Conservation (phyloP, 2,888 invertebrate genomes). For the Pandemis cinnamomeana region DNA sequence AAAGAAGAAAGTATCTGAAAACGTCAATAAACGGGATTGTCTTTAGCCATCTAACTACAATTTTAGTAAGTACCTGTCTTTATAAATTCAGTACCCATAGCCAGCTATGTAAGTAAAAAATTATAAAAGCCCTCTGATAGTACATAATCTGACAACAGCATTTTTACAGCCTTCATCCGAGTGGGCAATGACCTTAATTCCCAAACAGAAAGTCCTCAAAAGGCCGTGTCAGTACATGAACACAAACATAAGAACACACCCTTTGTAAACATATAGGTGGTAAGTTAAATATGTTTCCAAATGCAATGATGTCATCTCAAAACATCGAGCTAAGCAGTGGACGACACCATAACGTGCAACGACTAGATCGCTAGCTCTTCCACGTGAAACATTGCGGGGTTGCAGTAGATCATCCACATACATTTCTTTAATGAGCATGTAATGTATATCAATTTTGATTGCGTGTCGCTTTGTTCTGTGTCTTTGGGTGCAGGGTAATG, state of each 20-base stretch:
- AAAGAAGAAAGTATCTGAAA: too few species aligned
- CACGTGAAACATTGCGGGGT: neutral
- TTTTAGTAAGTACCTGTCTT: too few species aligned
- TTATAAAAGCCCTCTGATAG: neutral
- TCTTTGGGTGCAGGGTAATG: constrained; percentile 24
- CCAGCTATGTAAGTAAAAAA: neutral
- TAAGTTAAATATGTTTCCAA: constrained; percentile 44
- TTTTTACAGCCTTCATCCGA: neutral
- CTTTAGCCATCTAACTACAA: too few species aligned
- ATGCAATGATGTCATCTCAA: constrained; percentile 51
- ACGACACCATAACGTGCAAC: constrained; percentile 7
- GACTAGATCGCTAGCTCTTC: neutral
- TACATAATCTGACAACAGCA: neutral
- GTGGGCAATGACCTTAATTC: constrained; percentile 24
- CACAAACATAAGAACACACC: constrained; percentile 28
- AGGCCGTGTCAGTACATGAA: constrained; percentile 30
- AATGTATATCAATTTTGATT: constrained; percentile 6
- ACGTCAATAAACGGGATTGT: too few species aligned
- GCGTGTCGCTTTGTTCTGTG: neutral
- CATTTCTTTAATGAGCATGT: neutral
- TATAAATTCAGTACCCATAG: too few species aligned
- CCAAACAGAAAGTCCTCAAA: constrained; percentile 12
- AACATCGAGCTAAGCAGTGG: constrained; percentile 31
- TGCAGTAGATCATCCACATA: neutral
- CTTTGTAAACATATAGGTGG: constrained; percentile 38